Base-by-base conservation (phyloP, 2,113 vertebrate genomes). In the Balaeniceps rex region DNA sequence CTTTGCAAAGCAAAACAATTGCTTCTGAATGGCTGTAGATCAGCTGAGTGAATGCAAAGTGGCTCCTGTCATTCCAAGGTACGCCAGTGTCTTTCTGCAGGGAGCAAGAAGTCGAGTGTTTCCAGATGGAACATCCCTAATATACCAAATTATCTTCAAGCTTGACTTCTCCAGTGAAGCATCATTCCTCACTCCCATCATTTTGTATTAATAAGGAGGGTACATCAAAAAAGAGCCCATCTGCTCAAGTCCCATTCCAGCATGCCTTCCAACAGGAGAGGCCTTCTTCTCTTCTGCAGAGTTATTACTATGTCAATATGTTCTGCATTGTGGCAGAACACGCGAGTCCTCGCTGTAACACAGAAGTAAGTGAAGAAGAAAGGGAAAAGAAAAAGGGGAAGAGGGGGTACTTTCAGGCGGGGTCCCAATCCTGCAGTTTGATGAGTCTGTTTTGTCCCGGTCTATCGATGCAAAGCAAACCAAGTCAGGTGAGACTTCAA, bases 131-230 rank as follows among this genome's bases (percentile, higher is more conserved):
- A 64, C 71, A 65, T 75, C 69, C 47, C 65, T 86, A 92, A 90
- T 47, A 58, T 2, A 78, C 71, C 47, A 90, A 88, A 95, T 93
- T 96, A 54, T 95, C 83, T 94, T 93, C 93, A 60, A 85, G 87
- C 51, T 80, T 94, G 79, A 83, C 91, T 95, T 95, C 77, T 87
- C 78, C 70, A 88, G 58, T 68, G 88, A 94, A 94, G 83, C 72
- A 28, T 75, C 71, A 90, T 70, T 92, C 77, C 75, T 94, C 79
- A 72, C 71, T 96, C 60, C 72, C 57, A 84, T 95, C 93, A 57
- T 65, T 86, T 81, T 33, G 33, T 28, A 74, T 96, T 94, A 95
- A 58, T 54, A 75, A 80, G 71, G 61, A 90, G 21, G 11, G 49
- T 51, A 71, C 2, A 9, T 84, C 77, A 88, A 85, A 96, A 75